phyloP scores from a whole-genome alignment of 2,113 vertebrate genomes.

The Chaetura pelagica region DNA sequence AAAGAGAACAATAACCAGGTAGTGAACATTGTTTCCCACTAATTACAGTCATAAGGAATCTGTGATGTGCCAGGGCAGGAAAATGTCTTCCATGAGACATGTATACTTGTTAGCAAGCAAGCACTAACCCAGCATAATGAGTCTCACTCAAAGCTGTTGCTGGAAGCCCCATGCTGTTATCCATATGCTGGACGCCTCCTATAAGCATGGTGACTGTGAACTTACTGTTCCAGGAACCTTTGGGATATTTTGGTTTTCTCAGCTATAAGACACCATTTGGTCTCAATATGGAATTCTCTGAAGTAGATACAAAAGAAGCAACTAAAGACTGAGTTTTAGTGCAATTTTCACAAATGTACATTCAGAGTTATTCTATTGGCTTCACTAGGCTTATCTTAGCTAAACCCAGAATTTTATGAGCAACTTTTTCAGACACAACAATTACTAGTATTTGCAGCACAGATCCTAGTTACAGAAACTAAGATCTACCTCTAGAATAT shows the following conservation, averaged over 20 bases:
- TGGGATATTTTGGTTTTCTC: neutral
- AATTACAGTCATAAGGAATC: constrained; percentile 1
- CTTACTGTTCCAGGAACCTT: neutral
- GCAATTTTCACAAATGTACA: neutral
- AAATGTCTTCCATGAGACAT: neutral
- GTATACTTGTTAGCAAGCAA: neutral
- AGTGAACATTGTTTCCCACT: neutral
- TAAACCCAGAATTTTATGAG: neutral
- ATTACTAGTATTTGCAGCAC: neutral
- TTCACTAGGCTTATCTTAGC: neutral
- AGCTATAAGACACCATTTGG: neutral
- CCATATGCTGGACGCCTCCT: constrained; percentile 29
- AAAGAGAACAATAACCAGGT: neutral
- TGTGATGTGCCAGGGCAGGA: neutral
- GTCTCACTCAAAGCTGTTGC: neutral
- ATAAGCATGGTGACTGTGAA: neutral
- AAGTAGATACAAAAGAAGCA: neutral
- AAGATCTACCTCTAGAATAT: neutral
- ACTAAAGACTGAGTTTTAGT: neutral
- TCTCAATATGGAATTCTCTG: neutral
- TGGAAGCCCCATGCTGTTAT: constrained; percentile 25
- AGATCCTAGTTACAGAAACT: neutral
- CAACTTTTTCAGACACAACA: neutral
- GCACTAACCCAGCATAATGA: constrained; percentile 32
- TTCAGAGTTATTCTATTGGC: neutral